Evolutionary conservation across 2,113 vertebrate genomes (phyloP).

Genomic region (Gila orcuttii): DNA sequence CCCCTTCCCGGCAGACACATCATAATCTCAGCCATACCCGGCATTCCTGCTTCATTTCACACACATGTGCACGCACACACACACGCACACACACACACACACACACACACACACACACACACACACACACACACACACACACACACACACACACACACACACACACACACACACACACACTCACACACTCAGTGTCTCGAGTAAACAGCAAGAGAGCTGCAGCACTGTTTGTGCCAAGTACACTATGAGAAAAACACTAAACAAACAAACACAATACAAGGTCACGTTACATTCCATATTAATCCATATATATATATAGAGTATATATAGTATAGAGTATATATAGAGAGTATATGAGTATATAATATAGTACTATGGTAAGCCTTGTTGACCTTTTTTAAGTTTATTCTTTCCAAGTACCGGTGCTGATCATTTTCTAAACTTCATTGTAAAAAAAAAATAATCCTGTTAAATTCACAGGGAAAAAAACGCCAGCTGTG

Average conservation of each 20-base stretch:
- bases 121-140: slow-evolving; percentile 15
- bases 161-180: slow-evolving; percentile 5
- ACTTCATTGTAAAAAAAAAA: neutral
- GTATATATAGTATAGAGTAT: too few species aligned
- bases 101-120: neutral
- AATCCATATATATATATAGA: too few species aligned
- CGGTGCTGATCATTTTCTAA: neutral
- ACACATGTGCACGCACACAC: neutral
- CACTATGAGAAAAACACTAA: neutral
- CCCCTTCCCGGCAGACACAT: slow-evolving; percentile 59
- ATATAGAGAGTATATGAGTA: too few species aligned
- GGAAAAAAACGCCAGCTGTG: neutral
- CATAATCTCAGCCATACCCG: slow-evolving; percentile 62
- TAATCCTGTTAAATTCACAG: neutral
- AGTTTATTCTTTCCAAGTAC: neutral
- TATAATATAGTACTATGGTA: too few species aligned
- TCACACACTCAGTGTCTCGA: neutral
- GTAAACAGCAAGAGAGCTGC: neutral
- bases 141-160: neutral
- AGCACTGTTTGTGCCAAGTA: slow-evolving; percentile 4
- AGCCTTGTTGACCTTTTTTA: neutral
- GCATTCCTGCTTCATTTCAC: slow-evolving; percentile 31
- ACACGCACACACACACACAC: neutral
- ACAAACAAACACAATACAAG: neutral
- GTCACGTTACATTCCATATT: neutral